phyloP scores from a whole-genome alignment of 2,113 vertebrate species.

The Chionis minor region DNA sequence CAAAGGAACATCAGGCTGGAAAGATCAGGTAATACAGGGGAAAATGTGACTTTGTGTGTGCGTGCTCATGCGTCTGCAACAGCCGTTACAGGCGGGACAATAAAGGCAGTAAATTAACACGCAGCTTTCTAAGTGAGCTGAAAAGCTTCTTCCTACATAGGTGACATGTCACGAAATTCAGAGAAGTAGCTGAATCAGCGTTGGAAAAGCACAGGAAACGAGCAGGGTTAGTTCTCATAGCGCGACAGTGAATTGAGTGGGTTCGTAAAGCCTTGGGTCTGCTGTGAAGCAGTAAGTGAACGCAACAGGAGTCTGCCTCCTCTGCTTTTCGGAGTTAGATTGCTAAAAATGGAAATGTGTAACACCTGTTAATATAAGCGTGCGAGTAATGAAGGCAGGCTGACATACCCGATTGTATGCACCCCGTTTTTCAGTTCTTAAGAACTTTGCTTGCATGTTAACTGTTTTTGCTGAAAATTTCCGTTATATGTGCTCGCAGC shows the following conservation, averaged over 20 bases:
- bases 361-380: neutral
- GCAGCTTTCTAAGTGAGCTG: neutral
- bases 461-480: neutral
- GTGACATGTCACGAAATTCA: neutral
- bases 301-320: neutral
- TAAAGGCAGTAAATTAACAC: neutral
- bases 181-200: neutral
- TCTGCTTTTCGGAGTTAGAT: neutral
- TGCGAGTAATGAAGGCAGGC: neutral
- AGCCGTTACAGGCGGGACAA: rapidly evolving
- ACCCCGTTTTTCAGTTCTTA: neutral
- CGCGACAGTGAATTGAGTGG: neutral
- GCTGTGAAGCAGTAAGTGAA: neutral
- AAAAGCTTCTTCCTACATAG: neutral
- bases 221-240: neutral
- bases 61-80: rapidly evolving
- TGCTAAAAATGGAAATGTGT: neutral
- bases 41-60: neutral
- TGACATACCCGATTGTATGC: rapidly evolving
- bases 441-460: neutral
- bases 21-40: neutral
- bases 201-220: neutral
- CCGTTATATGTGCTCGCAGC: neutral
- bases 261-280: neutral
- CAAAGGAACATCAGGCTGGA: neutral